These are phyloP conservation scores for Nematolebias whitei DNA, from an alignment of 2,113 vertebrate species.

Conservation along the genomic window DNA sequence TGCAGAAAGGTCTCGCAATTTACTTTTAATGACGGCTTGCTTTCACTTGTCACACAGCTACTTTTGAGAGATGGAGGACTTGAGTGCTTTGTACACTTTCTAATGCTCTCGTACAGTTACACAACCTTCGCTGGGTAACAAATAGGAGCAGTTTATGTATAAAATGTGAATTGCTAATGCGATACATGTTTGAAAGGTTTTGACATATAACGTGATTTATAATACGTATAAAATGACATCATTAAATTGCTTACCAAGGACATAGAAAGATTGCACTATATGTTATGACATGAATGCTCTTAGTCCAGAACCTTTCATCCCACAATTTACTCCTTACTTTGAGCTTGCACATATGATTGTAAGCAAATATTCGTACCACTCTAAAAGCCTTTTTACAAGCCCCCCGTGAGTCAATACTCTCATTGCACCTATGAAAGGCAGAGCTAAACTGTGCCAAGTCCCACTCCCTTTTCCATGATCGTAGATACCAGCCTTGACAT, in stretches of 20 bases:
- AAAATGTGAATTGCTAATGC: background rate
- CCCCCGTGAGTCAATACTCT: background rate
- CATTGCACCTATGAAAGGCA: background rate
- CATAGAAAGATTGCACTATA: background rate
- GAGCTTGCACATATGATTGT: background rate
- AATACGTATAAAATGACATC: background rate
- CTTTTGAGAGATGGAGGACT: slow-evolving; percentile 14
- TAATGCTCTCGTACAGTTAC: background rate
- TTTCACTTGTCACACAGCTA: slow-evolving; percentile 14
- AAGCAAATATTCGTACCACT: slow-evolving; percentile 1
- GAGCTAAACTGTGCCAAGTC: slow-evolving; percentile 21
- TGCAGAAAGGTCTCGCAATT: slow-evolving; percentile 9
- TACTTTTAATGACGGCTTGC: slow-evolving; percentile 30
- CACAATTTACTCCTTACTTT: background rate
- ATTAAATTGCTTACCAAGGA: background rate
- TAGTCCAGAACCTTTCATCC: background rate
- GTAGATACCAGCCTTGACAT: slow-evolving; percentile 27
- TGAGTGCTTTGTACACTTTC: background rate
- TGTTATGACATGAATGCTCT: slow-evolving; percentile 2
- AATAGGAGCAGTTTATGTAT: background rate
- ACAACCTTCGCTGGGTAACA: background rate
- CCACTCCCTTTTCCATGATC: slow-evolving; percentile 4
- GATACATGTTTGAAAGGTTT: background rate
- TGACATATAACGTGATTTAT: background rate
- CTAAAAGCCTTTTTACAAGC: background rate